Evolutionary conservation across 1,140 invertebrate genomes (phyloP).

Genomic region (Campoletis sonorensis): DNA sequence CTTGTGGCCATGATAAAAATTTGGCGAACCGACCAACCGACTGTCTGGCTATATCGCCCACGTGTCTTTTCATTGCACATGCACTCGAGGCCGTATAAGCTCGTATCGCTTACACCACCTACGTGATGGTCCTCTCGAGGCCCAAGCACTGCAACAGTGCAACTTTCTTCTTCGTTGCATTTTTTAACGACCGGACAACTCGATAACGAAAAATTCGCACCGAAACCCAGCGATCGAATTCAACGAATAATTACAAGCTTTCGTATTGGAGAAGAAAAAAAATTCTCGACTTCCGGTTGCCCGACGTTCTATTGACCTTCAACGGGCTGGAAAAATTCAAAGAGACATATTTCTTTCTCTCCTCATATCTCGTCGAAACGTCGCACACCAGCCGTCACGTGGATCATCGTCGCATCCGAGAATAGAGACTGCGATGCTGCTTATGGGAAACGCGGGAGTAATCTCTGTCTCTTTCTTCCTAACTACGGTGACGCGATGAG

Average conservation of each 20-base stretch:
- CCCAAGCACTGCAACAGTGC: background rate
- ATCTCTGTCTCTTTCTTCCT: constrained; percentile 13
- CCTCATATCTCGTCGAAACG: background rate
- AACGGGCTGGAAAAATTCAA: background rate
- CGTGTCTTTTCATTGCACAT: constrained; percentile 56
- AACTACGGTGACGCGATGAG: constrained; percentile 34
- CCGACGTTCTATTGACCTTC: background rate
- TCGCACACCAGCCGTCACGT: constrained; percentile 13
- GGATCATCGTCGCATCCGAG: constrained; percentile 33
- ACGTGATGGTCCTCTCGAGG: constrained; percentile 26
- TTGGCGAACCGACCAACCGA: constrained; percentile 56
- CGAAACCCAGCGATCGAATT: background rate
- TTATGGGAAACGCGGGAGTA: constrained; percentile 31
- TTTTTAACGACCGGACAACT: background rate
- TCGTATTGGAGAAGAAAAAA: too few species aligned
- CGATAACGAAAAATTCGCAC: background rate
- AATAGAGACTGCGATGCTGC: constrained; percentile 50
- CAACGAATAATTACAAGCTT: too few species aligned
- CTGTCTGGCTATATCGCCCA: constrained; percentile 53
- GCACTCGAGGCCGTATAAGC: constrained; percentile 56
- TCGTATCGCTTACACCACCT: constrained; percentile 58
- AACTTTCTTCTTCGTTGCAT: background rate
- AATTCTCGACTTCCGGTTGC: constrained; percentile 34
- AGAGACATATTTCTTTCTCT: background rate
- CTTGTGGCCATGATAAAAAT: constrained; percentile 32